Evolutionary conservation across 2,113 vertebrate species (phyloP).

Genomic region (Onychorhynchus coronatus): DNA sequence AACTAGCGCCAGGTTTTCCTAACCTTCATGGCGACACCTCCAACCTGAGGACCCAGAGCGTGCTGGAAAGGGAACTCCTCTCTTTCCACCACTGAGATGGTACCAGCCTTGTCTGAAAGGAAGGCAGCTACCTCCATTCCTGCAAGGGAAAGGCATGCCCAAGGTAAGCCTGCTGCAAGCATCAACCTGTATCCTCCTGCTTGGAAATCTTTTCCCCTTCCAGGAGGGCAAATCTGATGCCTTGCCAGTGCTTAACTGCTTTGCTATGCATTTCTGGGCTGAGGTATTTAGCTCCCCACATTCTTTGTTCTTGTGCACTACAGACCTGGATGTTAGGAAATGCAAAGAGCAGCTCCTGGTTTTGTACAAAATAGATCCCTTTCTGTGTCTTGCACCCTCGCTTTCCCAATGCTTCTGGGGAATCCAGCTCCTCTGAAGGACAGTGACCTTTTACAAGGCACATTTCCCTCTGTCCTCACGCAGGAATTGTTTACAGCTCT

Average conservation of each 20-base stretch:
- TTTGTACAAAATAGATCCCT: not conserved
- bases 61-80: conserved; percentile 72
- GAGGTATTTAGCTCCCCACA: not conserved
- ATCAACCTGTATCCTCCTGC: not conserved
- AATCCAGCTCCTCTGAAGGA: not conserved
- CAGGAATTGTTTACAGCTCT: not conserved
- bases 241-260: not conserved
- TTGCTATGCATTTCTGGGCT: not conserved
- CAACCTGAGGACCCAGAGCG: conserved; percentile 78
- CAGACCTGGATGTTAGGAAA: not conserved
- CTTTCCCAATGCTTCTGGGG: not conserved
- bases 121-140: conserved; percentile 88
- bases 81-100: conserved; percentile 77
- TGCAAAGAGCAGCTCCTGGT: not conserved
- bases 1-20: not conserved
- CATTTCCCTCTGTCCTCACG: not conserved
- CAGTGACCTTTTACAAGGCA: not conserved
- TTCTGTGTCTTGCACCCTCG: not conserved
- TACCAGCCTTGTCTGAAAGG: conserved; percentile 78
- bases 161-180: conserved; percentile 15
- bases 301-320: not conserved
- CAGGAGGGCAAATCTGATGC: not conserved
- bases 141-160: conserved; percentile 28
- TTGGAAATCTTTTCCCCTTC: not conserved
- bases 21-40: conserved; percentile 80